phyloP scores from a whole-genome alignment of 2,113 vertebrate species.

The Corvus moneduloides region DNA sequence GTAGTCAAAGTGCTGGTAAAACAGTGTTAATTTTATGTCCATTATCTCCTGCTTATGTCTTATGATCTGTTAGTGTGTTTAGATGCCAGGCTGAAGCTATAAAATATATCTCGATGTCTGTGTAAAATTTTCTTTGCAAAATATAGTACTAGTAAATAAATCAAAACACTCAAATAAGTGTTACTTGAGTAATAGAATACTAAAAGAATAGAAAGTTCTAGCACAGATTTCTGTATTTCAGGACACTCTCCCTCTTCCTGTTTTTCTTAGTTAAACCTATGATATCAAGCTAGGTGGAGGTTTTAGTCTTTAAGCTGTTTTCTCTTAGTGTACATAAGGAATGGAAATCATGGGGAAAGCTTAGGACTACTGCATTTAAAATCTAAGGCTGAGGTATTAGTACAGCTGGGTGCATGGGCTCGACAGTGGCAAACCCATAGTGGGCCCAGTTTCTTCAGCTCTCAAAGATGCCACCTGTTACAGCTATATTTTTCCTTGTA shows the following conservation, averaged over 20 bases:
- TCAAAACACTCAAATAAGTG: neutral
- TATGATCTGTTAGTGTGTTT: neutral
- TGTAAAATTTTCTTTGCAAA: neutral
- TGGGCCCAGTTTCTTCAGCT: neutral
- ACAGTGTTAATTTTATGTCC: neutral
- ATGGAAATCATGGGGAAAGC: neutral
- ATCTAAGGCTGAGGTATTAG: neutral
- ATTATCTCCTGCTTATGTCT: neutral
- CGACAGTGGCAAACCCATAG: rapidly evolving
- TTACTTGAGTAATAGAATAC: neutral
- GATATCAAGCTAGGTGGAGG: neutral
- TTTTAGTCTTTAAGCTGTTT: neutral
- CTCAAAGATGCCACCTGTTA: neutral
- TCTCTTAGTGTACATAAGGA: neutral
- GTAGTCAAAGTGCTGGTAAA: neutral
- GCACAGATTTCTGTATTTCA: neutral
- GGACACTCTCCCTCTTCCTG: neutral
- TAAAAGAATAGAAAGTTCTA: neutral
- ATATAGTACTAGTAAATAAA: neutral
- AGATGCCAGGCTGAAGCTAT: neutral
- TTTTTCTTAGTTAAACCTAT: neutral
- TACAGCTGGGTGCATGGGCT: neutral
- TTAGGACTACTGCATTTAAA: neutral
- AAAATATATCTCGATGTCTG: neutral
- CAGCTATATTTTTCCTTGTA: neutral